Evolutionary conservation across 2,888 invertebrate species (phyloP).

Genomic region (Emmelina monodactyla): DNA sequence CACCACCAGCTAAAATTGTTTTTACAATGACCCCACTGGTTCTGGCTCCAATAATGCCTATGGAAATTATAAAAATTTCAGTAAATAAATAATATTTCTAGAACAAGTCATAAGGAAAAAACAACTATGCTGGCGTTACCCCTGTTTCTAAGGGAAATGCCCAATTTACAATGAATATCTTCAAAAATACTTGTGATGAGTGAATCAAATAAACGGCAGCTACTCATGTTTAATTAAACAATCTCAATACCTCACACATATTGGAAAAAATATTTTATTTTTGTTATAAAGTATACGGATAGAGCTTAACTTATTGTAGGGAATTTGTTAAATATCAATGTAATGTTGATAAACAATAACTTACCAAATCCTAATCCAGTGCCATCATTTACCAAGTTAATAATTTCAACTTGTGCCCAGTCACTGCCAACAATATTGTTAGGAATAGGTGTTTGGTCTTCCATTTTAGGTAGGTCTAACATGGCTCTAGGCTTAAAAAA

Average conservation of each 20-base stretch:
- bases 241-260: too few relatives aligned
- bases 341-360: conserved; percentile 3
- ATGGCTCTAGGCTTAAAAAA: conserved; percentile 66
- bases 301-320: not conserved
- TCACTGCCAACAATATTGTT: conserved; percentile 75
- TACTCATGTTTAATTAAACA: too few relatives aligned
- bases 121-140: too few relatives aligned
- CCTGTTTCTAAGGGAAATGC: too few relatives aligned
- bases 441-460: conserved; percentile 50
- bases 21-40: conserved; percentile 99
- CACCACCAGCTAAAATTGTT: conserved; percentile 96
- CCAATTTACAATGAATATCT: too few relatives aligned
- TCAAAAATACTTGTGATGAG: too few relatives aligned
- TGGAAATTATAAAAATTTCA: conserved; percentile 8
- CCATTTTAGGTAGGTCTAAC: conserved; percentile 69
- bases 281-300: not conserved
- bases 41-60: conserved; percentile 92
- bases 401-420: conserved; percentile 97
- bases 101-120: too few relatives aligned
- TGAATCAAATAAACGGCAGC: too few relatives aligned
- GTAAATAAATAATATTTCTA: too few relatives aligned
- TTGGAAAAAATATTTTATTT: too few relatives aligned
- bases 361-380: conserved; percentile 95
- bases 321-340: conserved; percentile 1
- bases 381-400: conserved; percentile 97